phyloP scores from a whole-genome alignment of 2,888 invertebrate genomes.

The Carpatolechia fugitivella region DNA sequence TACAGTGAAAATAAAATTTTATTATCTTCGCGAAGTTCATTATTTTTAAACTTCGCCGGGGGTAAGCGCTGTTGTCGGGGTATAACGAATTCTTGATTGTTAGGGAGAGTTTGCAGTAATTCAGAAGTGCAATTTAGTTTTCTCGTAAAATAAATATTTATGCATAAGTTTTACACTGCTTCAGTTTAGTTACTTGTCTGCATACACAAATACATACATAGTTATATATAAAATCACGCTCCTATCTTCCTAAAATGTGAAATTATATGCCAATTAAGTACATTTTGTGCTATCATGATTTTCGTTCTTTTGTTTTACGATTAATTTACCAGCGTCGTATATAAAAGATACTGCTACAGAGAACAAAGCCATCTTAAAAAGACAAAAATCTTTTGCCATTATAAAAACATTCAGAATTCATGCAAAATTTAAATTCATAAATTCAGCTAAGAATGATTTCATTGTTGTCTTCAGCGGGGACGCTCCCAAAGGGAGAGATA shows the following conservation, averaged over 20 bases:
- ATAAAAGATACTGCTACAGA: conserved; percentile 29
- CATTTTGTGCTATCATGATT: no score
- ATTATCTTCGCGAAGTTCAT: conserved; percentile 67
- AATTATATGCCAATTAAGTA: no score
- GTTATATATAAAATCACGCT: no score
- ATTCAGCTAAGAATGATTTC: conserved; percentile 26
- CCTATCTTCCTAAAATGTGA: no score
- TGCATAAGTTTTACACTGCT: no score
- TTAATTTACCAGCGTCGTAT: conserved; percentile 7
- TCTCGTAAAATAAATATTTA: no score
- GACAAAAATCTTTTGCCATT: conserved; percentile 47
- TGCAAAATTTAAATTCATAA: conserved; percentile 23
- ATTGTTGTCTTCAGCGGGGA: conserved; percentile 30
- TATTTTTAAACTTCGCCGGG: conserved; percentile 60
- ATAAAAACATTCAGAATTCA: conserved; percentile 35
- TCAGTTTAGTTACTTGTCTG: no score
- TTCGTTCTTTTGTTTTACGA: not conserved
- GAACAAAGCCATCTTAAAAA: conserved; percentile 33
- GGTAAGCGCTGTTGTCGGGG: conserved; percentile 38
- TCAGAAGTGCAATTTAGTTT: conserved; percentile 3
- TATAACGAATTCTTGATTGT: conserved; percentile 53
- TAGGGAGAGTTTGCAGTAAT: conserved; percentile 34
- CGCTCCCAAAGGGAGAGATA: conserved; percentile 24
- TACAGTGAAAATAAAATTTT: conserved; percentile 72
- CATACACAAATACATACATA: no score